These are phyloP conservation scores for Heliconius eleuchia DNA, from an alignment of 1,140 invertebrate species.

Conservation along the genomic window DNA sequence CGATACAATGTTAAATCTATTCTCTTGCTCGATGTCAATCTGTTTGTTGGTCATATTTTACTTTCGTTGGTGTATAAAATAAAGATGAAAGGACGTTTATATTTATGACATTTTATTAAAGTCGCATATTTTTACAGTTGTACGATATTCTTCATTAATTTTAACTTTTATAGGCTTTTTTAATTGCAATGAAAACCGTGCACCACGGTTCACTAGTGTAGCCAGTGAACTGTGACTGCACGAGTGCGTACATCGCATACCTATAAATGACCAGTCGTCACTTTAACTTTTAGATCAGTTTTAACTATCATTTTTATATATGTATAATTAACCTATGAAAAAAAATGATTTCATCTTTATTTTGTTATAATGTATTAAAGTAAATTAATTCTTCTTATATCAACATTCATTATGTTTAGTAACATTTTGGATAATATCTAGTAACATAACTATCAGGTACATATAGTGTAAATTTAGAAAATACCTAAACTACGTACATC, in stretches of 20 bases:
- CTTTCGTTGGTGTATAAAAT: background rate
- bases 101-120: background rate
- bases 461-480: no score
- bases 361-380: no score
- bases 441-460: no score
- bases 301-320: background rate
- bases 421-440: no score
- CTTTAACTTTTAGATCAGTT: conserved; percentile 1
- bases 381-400: no score
- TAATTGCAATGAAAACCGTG: conserved; percentile 62
- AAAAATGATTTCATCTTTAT: background rate
- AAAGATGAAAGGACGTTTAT: background rate
- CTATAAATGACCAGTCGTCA: conserved; percentile 19
- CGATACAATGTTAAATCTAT: background rate
- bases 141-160: conserved; percentile 3
- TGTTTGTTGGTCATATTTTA: background rate
- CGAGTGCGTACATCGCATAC: conserved; percentile 21
- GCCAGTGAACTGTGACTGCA: conserved; percentile 41
- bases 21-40: no score
- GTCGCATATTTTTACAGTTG: background rate
- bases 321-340: background rate
- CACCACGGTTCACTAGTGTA: conserved; percentile 44
- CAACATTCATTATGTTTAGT: no score
- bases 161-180: conserved; percentile 61
- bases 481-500: no score